Conservation (phyloP, 2,888 invertebrate genomes). For the Drosophila mimica region DNA sequence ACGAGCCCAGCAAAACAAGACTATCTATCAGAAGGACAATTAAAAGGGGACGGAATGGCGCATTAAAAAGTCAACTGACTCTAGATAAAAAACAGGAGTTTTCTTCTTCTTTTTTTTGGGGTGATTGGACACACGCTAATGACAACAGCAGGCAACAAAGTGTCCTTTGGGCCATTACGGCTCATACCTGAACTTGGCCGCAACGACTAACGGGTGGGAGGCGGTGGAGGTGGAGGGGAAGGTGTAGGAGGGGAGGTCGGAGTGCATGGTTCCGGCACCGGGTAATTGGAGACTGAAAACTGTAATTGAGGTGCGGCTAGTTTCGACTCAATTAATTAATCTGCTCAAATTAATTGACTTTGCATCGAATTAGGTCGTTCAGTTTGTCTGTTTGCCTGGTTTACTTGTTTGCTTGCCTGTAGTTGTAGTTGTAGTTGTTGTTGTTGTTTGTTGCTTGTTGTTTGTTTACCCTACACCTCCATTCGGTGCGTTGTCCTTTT, state of each 20-base stretch:
- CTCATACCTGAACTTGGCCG: slow-evolving; percentile 69
- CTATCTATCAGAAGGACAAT: slow-evolving; percentile 68
- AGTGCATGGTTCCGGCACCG: neutral
- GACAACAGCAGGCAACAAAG: slow-evolving; percentile 68
- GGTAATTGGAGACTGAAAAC: slow-evolving; percentile 60
- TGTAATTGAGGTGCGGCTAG: slow-evolving; percentile 69
- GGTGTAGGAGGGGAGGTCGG: neutral
- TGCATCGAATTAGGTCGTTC: slow-evolving; percentile 73
- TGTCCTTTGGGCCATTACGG: slow-evolving; percentile 39
- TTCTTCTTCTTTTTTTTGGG: slow-evolving; percentile 23
- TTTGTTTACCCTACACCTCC: neutral
- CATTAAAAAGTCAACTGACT: slow-evolving; percentile 65
- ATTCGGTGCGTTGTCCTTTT: slow-evolving; percentile 49
- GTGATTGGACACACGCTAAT: slow-evolving; percentile 69
- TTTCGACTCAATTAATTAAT: slow-evolving; percentile 73
- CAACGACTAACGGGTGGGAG: neutral
- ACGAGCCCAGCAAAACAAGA: slow-evolving; percentile 19
- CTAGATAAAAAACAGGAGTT: slow-evolving; percentile 35
- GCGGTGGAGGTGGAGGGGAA: neutral
- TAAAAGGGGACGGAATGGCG: slow-evolving; percentile 61
- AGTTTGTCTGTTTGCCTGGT: slow-evolving; percentile 54
- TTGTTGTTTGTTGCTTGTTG: slow-evolving; percentile 5
- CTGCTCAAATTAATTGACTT: slow-evolving; percentile 77
- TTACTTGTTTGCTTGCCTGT: slow-evolving; percentile 14
- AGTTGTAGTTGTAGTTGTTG: neutral